Evolutionary conservation across 2,797 vertebrate genomes (phyloP).

Genomic region (Anguilla anguilla): DNA sequence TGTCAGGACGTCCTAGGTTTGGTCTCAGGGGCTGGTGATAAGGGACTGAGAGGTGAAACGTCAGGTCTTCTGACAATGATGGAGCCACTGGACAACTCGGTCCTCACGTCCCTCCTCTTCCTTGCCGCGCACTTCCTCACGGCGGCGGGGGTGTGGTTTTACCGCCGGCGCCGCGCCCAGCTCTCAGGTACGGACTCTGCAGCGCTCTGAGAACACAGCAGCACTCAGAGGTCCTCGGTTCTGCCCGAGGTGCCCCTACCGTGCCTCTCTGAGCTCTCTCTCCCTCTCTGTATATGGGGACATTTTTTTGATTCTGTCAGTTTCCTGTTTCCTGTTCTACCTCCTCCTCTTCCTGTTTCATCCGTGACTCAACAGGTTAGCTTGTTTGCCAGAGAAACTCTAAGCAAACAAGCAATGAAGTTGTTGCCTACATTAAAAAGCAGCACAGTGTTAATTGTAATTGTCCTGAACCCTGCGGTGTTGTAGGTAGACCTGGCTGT

Average conservation of each 20-base stretch:
- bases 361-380: neutral
- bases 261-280: neutral
- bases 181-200: constrained; percentile 51
- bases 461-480: neutral
- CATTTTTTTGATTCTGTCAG: neutral
- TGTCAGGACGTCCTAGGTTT: neutral
- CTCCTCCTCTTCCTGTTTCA: constrained; percentile 50
- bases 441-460: neutral
- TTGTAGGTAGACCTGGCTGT: neutral
- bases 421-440: neutral
- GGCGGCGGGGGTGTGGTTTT: constrained; percentile 73
- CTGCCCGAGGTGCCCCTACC: neutral
- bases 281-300: neutral
- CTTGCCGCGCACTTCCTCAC: constrained; percentile 68
- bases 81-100: constrained; percentile 57
- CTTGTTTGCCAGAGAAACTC: neutral
- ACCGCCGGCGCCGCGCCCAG: constrained; percentile 43
- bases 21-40: neutral
- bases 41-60: neutral
- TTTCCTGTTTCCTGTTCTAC: constrained; percentile 56
- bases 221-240: neutral
- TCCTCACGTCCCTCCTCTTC: constrained; percentile 66
- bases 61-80: constrained; percentile 49
- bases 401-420: too few relatives aligned
- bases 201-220: constrained; percentile 31